These are phyloP conservation scores for Drosophila phalerata DNA, from an alignment of 2,888 invertebrate genomes.

Conservation along the genomic window DNA sequence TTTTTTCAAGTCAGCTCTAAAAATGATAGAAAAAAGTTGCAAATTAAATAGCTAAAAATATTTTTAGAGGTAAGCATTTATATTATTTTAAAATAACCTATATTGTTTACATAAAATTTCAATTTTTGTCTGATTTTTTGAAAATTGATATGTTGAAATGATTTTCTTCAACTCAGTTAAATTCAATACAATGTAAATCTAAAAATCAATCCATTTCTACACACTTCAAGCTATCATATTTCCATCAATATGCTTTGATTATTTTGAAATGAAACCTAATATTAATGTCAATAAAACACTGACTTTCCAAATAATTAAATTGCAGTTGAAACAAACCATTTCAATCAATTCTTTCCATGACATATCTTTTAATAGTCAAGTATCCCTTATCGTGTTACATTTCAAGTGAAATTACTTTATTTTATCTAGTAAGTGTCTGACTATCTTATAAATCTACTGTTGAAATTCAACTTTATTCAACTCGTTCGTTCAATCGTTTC, in stretches of 20 bases:
- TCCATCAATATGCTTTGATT: not conserved
- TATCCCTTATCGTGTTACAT: not conserved
- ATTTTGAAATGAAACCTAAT: not conserved
- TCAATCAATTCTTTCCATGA: not conserved
- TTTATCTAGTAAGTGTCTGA: not conserved
- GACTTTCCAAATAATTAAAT: not conserved
- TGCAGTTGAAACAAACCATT: not conserved
- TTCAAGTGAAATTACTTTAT: not conserved
- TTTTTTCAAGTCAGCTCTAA: too few species aligned
- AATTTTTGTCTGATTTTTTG: not conserved
- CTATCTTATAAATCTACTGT: not conserved
- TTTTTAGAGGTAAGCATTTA: too few species aligned
- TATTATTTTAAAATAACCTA: too few species aligned
- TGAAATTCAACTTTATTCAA: slow-evolving; percentile 3
- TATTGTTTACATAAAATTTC: too few species aligned
- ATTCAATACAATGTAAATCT: not conserved
- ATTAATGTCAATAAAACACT: not conserved
- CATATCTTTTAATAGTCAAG: not conserved
- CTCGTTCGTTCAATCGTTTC: slow-evolving; percentile 11
- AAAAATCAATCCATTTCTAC: not conserved
- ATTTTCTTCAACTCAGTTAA: not conserved
- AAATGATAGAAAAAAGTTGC: too few species aligned
- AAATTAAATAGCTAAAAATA: too few species aligned
- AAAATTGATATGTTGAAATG: not conserved
- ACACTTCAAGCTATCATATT: not conserved